Evolutionary conservation across 2,888 invertebrate species (phyloP).

Genomic region (Romanomermis culicivorax): DNA sequence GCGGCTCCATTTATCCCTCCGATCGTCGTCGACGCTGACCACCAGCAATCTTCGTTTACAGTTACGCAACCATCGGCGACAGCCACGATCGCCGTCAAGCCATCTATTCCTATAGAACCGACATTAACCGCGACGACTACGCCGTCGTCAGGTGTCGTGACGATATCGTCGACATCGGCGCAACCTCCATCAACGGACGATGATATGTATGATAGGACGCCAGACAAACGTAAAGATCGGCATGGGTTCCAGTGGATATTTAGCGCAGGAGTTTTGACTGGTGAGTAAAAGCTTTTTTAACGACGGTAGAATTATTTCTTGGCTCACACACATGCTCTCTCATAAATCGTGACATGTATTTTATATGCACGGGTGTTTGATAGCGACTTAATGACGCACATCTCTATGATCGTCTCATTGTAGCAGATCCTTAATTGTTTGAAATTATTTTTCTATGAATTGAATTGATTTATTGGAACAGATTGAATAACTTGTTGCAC

Average conservation of each 20-base stretch:
- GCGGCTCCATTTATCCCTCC: neutral
- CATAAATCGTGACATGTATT: too few relatives aligned
- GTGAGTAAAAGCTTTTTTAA: neutral
- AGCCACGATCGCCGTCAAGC: too few relatives aligned
- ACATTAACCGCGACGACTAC: neutral
- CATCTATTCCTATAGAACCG: too few relatives aligned
- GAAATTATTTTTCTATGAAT: too few relatives aligned
- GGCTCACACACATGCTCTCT: neutral
- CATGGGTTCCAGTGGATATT: neutral
- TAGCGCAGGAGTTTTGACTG: conserved; percentile 2
- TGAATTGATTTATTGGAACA: too few relatives aligned
- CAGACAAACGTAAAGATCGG: neutral
- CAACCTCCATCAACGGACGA: neutral
- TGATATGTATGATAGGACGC: neutral
- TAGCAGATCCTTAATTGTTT: too few relatives aligned
- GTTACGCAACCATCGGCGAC: too few relatives aligned
- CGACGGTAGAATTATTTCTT: neutral
- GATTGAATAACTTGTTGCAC: too few relatives aligned
- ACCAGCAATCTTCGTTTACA: too few relatives aligned
- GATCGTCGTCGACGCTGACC: neutral
- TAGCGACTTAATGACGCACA: too few relatives aligned
- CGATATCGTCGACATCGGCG: neutral
- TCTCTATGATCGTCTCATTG: too few relatives aligned
- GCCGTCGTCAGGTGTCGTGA: neutral
- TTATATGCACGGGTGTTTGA: too few relatives aligned